These are phyloP conservation scores for Hystrix cristata DNA, from an alignment of 2,113 vertebrate genomes.

Conservation along the genomic window DNA sequence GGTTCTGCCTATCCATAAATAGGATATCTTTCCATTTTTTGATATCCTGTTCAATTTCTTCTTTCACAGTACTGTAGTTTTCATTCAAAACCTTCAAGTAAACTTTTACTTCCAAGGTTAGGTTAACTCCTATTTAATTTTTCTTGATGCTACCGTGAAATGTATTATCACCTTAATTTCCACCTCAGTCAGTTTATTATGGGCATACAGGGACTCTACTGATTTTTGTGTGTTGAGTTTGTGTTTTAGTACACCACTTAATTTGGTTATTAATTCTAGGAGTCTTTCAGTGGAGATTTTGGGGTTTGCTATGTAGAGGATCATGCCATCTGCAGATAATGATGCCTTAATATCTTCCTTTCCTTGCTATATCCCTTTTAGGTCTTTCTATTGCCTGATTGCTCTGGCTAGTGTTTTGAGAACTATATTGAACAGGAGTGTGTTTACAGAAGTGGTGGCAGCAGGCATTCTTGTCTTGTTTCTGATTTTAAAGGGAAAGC, in stretches of 20 bases:
- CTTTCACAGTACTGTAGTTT: background rate
- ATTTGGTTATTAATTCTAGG: background rate
- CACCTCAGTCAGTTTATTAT: background rate
- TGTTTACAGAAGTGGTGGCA: background rate
- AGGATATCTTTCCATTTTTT: background rate
- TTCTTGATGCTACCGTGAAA: background rate
- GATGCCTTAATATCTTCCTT: background rate
- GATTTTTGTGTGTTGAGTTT: background rate
- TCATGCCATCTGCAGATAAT: background rate
- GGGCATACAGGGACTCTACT: background rate
- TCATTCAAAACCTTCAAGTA: background rate
- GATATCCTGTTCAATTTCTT: background rate
- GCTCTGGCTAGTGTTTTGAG: background rate
- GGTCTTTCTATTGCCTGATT: background rate
- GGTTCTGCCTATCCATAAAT: background rate
- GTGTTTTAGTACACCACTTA: background rate
- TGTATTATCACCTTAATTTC: background rate
- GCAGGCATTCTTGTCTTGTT: background rate
- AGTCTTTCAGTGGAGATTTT: background rate
- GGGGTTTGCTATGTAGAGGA: background rate
- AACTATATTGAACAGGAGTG: background rate
- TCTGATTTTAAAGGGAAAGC: background rate
- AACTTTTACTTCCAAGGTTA: background rate
- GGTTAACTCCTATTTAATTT: background rate
- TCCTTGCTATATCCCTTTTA: background rate